These are phyloP conservation scores for Verasper variegatus DNA, from an alignment of 2,113 vertebrate genomes.

Conservation along the genomic window DNA sequence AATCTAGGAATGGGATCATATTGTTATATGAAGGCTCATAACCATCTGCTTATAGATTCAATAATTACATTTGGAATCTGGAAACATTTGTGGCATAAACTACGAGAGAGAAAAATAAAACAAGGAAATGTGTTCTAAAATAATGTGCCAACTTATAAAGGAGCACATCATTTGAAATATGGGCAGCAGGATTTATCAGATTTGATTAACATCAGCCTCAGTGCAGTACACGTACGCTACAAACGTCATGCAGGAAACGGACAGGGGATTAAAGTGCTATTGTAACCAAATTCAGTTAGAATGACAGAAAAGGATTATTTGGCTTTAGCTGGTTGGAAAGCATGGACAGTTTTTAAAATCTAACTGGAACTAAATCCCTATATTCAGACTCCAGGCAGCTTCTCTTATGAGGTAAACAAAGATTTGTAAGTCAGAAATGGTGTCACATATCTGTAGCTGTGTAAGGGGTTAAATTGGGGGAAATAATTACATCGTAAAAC, in stretches of 20 bases:
- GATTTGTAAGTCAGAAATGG: slow-evolving; percentile 4
- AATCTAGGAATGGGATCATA: background rate
- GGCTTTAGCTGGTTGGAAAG: slow-evolving; percentile 9
- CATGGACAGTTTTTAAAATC: slow-evolving; percentile 11
- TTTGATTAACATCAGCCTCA: no score
- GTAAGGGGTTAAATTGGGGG: background rate
- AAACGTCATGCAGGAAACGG: slow-evolving; percentile 16
- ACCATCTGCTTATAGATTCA: background rate
- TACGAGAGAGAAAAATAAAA: no score
- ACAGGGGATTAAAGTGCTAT: slow-evolving; percentile 22
- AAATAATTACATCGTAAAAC: background rate
- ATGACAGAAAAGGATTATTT: slow-evolving; percentile 35
- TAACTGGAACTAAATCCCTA: slow-evolving; percentile 19
- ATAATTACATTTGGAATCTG: background rate
- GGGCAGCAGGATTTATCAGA: no score
- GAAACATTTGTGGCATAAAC: no score
- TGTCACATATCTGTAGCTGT: slow-evolving; percentile 2
- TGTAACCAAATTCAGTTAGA: slow-evolving; percentile 29
- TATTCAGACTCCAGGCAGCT: slow-evolving; percentile 34
- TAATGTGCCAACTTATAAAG: no score
- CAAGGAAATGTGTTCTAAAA: no score
- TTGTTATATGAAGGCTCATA: slow-evolving; percentile 1
- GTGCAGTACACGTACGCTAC: background rate
- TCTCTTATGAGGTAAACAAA: slow-evolving; percentile 15
- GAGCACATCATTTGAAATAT: no score